Conservation (phyloP, 1,140 invertebrate species). For the Anagrus nilaparvatae region DNA sequence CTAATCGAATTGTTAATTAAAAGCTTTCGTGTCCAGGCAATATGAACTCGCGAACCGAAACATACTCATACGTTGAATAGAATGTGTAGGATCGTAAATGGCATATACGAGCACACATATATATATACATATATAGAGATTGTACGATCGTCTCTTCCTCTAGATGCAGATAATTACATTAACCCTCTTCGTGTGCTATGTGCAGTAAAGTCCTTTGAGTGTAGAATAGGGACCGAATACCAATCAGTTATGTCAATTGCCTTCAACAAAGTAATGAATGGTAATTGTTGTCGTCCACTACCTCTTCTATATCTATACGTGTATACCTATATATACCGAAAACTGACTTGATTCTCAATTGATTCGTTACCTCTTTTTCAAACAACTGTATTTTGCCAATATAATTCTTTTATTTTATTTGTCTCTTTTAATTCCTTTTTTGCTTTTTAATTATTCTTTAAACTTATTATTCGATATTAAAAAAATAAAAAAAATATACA, state of each 20-base stretch:
- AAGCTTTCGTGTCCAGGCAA: conserved; percentile 2
- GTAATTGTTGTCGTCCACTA: conserved; percentile 28
- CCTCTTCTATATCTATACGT: conserved; percentile 14
- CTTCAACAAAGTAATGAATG: conserved; percentile 37
- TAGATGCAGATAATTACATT: conserved; percentile 29
- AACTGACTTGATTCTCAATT: too few relatives aligned
- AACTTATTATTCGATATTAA: too few relatives aligned
- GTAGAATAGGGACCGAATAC: conserved; percentile 29
- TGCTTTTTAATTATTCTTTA: too few relatives aligned
- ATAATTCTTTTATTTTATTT: background rate
- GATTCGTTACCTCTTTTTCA: conserved; percentile 8
- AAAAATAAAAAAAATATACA: too few relatives aligned
- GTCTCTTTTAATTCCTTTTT: too few relatives aligned
- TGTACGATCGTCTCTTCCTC: background rate
- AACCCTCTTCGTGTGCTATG: conserved; percentile 12
- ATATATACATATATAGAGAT: background rate
- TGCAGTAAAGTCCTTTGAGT: conserved; percentile 24
- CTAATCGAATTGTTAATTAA: conserved; percentile 1
- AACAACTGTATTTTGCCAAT: conserved; percentile 11
- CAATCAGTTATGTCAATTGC: conserved; percentile 40
- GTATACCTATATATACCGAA: background rate
- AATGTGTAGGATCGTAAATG: too few relatives aligned
- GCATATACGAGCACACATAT: background rate
- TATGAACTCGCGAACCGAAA: too few relatives aligned
- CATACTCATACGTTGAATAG: too few relatives aligned